Percentiles rank a stretch among this genome's conserved stretches.
Evolutionary conservation across 2,113 vertebrate genomes (phyloP).

Genomic region (Todiramphus saurophagus): DNA sequence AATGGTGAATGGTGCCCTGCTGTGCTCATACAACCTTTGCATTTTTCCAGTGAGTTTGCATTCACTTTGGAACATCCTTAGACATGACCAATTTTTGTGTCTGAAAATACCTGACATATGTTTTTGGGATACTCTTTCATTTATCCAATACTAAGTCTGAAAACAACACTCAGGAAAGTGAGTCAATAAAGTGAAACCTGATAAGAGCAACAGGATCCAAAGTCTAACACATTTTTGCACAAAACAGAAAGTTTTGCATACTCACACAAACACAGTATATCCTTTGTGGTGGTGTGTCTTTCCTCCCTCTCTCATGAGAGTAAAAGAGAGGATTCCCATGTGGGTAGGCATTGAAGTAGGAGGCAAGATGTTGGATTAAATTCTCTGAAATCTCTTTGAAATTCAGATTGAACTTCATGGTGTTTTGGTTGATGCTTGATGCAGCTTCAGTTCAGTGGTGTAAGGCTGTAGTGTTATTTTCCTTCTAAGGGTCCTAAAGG

Average conservation of each 20-base stretch:
- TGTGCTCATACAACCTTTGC: background rate
- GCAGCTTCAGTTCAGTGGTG: background rate
- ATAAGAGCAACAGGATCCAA: background rate
- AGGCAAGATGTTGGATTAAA: background rate
- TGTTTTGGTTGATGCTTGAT: background rate
- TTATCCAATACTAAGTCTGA: background rate
- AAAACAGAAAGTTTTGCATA: background rate
- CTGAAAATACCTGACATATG: background rate
- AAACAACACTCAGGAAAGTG: background rate
- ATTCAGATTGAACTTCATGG: background rate
- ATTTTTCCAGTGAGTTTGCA: background rate
- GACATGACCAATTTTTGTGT: background rate
- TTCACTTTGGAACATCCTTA: background rate
- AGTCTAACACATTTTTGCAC: background rate
- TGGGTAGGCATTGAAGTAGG: background rate
- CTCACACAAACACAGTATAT: background rate
- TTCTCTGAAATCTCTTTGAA: background rate
- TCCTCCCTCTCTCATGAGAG: background rate
- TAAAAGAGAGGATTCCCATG: background rate
- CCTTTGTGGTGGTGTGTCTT: background rate
- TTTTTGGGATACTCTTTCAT: conserved; percentile 15
- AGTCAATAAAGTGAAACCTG: background rate
- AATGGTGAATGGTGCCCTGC: background rate
- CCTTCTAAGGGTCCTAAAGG: background rate
- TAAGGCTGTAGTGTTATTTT: background rate